phyloP scores from a whole-genome alignment of 2,888 invertebrate species.

The Nipponacmea schrenckii region DNA sequence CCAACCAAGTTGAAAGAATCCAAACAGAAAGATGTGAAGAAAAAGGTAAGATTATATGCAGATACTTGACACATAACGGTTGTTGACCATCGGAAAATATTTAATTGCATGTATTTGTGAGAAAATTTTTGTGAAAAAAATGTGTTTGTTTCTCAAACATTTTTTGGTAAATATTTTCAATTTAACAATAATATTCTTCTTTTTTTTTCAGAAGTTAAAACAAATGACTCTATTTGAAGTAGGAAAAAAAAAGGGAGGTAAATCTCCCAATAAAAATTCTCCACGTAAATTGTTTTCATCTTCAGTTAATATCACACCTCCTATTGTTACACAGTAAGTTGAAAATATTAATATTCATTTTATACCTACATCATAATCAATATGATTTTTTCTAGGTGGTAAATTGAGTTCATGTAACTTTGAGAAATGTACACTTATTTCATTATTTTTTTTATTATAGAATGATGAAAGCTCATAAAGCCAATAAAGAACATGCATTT shows the following conservation, averaged over 20 bases:
- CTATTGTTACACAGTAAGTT: conserved; percentile 47
- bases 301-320: conserved; percentile 50
- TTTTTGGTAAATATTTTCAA: too few relatives aligned
- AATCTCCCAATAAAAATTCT: conserved; percentile 45
- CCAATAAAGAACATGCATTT: conserved; percentile 38
- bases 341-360: not conserved
- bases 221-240: conserved; percentile 61
- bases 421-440: too few relatives aligned
- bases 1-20: not conserved
- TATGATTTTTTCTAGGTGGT: too few relatives aligned
- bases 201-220: conserved; percentile 44
- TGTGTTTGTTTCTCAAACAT: too few relatives aligned
- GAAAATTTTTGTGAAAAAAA: too few relatives aligned
- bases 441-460: conserved; percentile 22
- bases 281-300: conserved; percentile 29
- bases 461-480: conserved; percentile 43
- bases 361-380: not conserved
- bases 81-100: too few relatives aligned
- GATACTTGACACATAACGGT: too few relatives aligned
- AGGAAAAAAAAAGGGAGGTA: conserved; percentile 47
- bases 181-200: not conserved
- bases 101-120: too few relatives aligned
- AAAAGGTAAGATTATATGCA: too few relatives aligned
- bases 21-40: too few relatives aligned
- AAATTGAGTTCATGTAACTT: too few relatives aligned